Evolutionary conservation across 2,888 invertebrate genomes (phyloP), one percentile per base, ranked within the genome.

Genomic region (Dinocampus coccinellae): DNA sequence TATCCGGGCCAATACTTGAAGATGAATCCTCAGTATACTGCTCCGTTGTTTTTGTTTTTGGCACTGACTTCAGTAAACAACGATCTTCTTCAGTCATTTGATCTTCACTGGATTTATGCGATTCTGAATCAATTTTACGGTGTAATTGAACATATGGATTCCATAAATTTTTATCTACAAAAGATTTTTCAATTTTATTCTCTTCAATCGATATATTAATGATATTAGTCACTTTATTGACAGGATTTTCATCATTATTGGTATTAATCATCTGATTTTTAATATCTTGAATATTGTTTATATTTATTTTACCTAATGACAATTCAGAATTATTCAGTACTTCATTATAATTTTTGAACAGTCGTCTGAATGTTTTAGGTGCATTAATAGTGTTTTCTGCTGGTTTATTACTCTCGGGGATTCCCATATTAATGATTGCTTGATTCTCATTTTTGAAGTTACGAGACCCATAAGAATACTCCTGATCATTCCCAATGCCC

Each of bases 11-110:
- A 53, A 20, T 47, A 9, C 47, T 55, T 26, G 42, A 29, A 3
- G 16, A 11, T 9, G 3, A 10, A 9, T 4, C 29, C 24, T 61
- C 53, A 13, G 20, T 16, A 34, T 47, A 10, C 4, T 47, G 3
- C 29, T 22, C 4, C 16, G 52, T 29, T 24, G 36, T 3, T 13
- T 57, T 57, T 13, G n/a, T 16, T 7, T 76, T 16, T 55, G 77
- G 10, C 55, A 73, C 75, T 7, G 81, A 65, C 1, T 69, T 77
- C 72, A 81, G 80, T 9, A 82, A 80, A 24, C 82, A 80, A 24
- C 79, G 65, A 7, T 79, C 78, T n/a, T 82, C 81, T 61, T 82
- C 78, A 0, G 69, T 24, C 4, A 63, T 53, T 22, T 67, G 26
- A 13, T 72, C 55, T 24, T 64, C 52, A 11, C 75, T 57, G 7